These are phyloP conservation scores for Amazona guildingii DNA, from an alignment of 2,113 vertebrate species.

Conservation along the genomic window DNA sequence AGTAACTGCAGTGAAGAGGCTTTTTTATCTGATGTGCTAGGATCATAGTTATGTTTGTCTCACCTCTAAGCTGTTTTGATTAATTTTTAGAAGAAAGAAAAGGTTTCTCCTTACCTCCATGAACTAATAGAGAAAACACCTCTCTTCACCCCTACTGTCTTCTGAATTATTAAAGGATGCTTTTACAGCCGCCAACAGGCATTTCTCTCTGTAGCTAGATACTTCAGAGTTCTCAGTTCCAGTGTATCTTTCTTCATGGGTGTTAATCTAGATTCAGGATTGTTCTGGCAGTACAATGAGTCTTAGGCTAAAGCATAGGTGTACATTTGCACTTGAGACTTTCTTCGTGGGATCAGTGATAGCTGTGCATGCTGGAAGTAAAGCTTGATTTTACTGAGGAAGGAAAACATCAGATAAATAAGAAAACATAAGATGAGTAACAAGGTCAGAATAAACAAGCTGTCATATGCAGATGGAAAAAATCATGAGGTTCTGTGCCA, in stretches of 20 bases:
- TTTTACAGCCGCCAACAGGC: neutral
- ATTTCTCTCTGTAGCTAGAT: neutral
- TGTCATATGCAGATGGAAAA: neutral
- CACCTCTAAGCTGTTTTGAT: neutral
- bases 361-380: neutral
- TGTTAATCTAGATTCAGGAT: neutral
- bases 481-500: neutral
- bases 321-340: neutral
- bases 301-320: neutral
- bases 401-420: neutral
- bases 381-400: neutral
- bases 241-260: neutral
- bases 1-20: neutral
- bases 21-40: neutral
- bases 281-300: neutral
- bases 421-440: neutral
- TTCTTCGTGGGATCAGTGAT: neutral
- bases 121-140: neutral
- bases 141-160: neutral
- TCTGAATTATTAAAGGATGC: neutral
- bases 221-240: neutral
- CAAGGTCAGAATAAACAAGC: neutral
- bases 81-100: neutral
- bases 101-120: neutral
- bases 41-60: neutral